Evolutionary conservation across 2,113 vertebrate species (phyloP).

Genomic region (Microcebus ravelobensis): DNA sequence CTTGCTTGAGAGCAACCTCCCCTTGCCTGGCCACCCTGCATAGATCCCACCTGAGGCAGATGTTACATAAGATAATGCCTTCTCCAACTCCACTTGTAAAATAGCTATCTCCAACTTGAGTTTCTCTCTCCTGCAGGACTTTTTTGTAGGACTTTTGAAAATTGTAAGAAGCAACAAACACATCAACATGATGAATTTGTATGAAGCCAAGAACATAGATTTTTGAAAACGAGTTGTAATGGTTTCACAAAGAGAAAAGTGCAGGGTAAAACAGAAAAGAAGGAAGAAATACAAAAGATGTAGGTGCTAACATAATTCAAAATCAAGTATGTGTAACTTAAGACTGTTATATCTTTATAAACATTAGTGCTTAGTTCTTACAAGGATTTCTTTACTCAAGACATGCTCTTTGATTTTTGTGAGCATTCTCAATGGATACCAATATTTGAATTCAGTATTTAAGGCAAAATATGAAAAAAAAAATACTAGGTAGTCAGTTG

Average conservation of each 20-base stretch:
- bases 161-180: neutral
- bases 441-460: neutral
- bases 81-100: neutral
- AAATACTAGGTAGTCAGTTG: neutral
- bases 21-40: neutral
- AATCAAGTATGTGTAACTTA: neutral
- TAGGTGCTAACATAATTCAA: neutral
- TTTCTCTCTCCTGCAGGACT: neutral
- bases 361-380: neutral
- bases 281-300: neutral
- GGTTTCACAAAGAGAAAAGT: neutral
- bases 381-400: constrained; percentile 4
- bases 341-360: neutral
- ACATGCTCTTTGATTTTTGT: neutral
- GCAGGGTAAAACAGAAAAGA: neutral
- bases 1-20: neutral
- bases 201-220: neutral
- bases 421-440: neutral
- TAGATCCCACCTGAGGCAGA: neutral
- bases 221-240: neutral
- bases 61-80: neutral
- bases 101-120: neutral
- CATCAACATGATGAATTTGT: neutral
- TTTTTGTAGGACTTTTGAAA: neutral
- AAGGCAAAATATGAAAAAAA: neutral